Conservation (phyloP, 1,140 invertebrate species). For the Pseudomyrmex gracilis region DNA sequence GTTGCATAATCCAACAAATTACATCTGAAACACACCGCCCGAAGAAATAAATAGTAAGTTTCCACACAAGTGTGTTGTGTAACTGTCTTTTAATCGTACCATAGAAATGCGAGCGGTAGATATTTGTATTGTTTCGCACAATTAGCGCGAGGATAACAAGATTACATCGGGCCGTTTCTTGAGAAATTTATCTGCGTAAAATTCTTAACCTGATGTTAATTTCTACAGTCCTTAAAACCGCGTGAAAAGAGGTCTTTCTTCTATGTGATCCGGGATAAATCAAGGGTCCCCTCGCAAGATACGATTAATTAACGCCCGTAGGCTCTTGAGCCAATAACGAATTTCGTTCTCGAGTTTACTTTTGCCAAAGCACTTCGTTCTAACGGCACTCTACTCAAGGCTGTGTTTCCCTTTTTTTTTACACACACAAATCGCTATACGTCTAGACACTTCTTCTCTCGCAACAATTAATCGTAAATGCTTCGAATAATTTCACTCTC, state of each 20-base stretch:
- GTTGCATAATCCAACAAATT: no score
- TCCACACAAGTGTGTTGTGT: no score
- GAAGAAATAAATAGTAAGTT: no score
- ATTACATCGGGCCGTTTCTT: not conserved
- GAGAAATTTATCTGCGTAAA: constrained; percentile 10
- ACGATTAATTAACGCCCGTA: constrained; percentile 26
- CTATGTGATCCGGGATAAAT: not conserved
- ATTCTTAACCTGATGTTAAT: not conserved
- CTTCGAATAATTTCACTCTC: not conserved
- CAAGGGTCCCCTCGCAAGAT: not conserved
- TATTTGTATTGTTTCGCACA: not conserved
- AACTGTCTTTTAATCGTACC: no score
- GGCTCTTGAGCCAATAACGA: constrained; percentile 25
- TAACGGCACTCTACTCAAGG: constrained; percentile 7
- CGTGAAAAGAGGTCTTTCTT: not conserved
- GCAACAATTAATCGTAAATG: not conserved
- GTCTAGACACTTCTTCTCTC: not conserved
- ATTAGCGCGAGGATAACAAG: constrained; percentile 1
- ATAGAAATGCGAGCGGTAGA: not conserved
- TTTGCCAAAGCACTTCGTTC: not conserved
- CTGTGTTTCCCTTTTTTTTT: not conserved
- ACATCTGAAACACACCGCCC: no score
- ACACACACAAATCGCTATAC: not conserved
- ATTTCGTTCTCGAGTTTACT: constrained; percentile 11
- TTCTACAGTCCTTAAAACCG: not conserved